Evolutionary conservation across 2,113 vertebrate genomes (phyloP).

Genomic region (Nycticebus coucang): DNA sequence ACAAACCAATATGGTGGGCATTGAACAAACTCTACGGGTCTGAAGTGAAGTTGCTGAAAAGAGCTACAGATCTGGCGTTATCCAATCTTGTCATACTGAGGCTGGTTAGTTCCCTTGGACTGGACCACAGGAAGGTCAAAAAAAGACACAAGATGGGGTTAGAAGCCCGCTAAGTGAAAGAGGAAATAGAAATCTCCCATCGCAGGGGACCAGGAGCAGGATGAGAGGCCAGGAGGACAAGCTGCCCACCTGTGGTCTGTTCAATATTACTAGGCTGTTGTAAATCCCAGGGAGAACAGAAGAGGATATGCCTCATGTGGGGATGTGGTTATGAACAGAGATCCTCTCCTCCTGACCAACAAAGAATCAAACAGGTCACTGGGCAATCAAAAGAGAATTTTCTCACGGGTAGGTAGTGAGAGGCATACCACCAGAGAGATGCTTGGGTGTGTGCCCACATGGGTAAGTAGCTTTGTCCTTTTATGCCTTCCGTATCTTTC

Average conservation of each 20-base stretch:
- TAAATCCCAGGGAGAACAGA: background rate
- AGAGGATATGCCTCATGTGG: background rate
- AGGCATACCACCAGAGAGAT: background rate
- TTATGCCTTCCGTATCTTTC: background rate
- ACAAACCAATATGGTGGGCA: background rate
- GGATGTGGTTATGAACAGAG: background rate
- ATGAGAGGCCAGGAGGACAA: background rate
- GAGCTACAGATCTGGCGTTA: background rate
- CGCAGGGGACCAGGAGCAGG: background rate
- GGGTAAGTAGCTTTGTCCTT: background rate
- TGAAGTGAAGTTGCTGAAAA: background rate
- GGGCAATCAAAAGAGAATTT: background rate
- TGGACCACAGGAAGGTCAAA: background rate
- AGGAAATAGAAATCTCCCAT: background rate
- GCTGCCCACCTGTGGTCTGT: background rate
- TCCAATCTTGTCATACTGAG: background rate
- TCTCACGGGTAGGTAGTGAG: background rate
- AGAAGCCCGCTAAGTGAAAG: background rate
- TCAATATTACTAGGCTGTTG: background rate
- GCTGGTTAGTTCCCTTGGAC: background rate
- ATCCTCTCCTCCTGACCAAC: background rate
- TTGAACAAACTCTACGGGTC: background rate
- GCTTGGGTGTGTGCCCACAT: too few relatives aligned
- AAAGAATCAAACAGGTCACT: background rate
- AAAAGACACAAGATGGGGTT: background rate